Conservation (phyloP, 2,797 vertebrate genomes). For the Podargus strigoides region DNA sequence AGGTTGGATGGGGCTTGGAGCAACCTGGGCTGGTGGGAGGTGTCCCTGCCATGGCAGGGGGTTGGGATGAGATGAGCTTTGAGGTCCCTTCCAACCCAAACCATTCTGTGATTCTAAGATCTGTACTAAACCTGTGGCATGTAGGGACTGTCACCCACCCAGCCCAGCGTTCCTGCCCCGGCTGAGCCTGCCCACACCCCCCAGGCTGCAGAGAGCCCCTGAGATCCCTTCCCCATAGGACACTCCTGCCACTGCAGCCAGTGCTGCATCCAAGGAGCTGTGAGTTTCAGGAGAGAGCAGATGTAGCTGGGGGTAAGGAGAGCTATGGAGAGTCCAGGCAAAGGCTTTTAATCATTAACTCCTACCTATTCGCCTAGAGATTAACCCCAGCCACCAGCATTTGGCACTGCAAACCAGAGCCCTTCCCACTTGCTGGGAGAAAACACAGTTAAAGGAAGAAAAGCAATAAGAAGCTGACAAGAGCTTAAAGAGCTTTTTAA, state of each 20-base stretch:
- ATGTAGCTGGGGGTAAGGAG: fast-evolving
- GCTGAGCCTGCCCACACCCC: background rate
- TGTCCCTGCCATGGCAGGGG: background rate
- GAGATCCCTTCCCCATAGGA: background rate
- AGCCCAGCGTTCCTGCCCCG: background rate
- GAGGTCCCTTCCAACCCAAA: background rate
- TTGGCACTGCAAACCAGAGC: background rate
- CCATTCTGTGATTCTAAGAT: background rate
- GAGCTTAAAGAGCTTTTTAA: background rate
- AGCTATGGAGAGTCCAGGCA: background rate
- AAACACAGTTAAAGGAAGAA: background rate
- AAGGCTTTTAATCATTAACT: background rate
- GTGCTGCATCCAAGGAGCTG: background rate
- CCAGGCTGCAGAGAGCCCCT: background rate
- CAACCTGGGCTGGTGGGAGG: fast-evolving
- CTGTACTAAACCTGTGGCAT: background rate
- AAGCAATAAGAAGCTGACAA: background rate
- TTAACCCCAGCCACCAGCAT: background rate
- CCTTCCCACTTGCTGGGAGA: background rate
- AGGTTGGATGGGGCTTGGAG: background rate
- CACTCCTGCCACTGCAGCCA: background rate
- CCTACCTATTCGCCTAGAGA: background rate
- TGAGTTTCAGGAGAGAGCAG: background rate
- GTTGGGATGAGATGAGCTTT: background rate
- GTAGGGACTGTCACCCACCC: background rate